These are phyloP conservation scores for Etia nguti DNA, from an alignment of 2,113 vertebrate genomes.

Conservation along the genomic window DNA sequence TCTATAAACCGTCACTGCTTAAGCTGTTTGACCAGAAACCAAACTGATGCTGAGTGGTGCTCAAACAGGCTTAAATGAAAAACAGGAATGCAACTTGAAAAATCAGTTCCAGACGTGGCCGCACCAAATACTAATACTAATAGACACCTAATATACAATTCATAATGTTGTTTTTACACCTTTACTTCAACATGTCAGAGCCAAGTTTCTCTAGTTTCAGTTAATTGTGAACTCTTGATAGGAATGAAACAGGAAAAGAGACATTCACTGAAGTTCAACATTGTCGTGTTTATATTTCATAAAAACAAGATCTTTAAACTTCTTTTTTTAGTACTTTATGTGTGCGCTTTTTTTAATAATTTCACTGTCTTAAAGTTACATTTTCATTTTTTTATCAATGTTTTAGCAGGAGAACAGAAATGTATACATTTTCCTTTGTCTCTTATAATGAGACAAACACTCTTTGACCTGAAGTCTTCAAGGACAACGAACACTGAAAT, in stretches of 20 bases:
- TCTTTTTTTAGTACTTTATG: accelerated
- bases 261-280: accelerated
- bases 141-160: neutral
- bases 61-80: neutral
- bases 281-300: neutral
- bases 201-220: neutral
- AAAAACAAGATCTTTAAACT: neutral
- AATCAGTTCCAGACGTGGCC: accelerated
- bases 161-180: accelerated
- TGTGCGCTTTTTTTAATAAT: neutral
- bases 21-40: neutral
- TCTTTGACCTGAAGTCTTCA: neutral
- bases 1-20: neutral
- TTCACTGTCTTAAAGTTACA: neutral
- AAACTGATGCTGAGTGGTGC: neutral
- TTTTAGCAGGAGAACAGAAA: neutral
- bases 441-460: neutral
- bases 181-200: neutral
- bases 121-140: neutral
- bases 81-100: accelerated
- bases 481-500: neutral
- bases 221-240: neutral
- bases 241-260: neutral
- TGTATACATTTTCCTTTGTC: neutral
- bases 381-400: accelerated